Evolutionary conservation across 2,888 invertebrate species (phyloP).

Genomic region (Salpingus planirostris): DNA sequence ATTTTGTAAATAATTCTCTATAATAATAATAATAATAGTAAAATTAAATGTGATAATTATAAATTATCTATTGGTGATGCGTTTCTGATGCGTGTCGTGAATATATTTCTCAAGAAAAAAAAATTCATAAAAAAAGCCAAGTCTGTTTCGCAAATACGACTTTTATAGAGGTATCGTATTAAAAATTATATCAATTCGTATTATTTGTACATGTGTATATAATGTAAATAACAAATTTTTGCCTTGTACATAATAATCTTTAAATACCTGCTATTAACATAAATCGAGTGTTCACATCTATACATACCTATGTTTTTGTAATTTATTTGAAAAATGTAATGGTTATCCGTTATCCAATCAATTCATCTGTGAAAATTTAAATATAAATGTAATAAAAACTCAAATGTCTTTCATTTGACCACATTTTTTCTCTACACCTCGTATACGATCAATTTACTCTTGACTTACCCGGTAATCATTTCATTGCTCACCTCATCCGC

Average conservation of each 20-base stretch:
- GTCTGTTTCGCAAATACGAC: slow-evolving; percentile 12
- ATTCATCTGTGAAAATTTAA: slow-evolving; percentile 37
- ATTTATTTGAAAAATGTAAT: slow-evolving; percentile 29
- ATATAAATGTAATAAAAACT: slow-evolving; percentile 30
- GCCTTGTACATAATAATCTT: slow-evolving; percentile 29
- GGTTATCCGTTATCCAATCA: slow-evolving; percentile 34
- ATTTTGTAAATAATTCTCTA: too few species aligned
- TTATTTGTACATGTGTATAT: slow-evolving; percentile 26
- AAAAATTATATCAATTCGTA: slow-evolving; percentile 20
- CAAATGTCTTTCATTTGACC: too few species aligned
- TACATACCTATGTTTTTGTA: slow-evolving; percentile 27
- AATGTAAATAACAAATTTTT: slow-evolving; percentile 25
- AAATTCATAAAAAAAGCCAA: slow-evolving; percentile 10
- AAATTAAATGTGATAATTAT: slow-evolving; percentile 21
- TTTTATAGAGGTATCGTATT: slow-evolving; percentile 12
- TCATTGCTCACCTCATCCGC: too few species aligned
- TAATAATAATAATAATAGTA: too few species aligned
- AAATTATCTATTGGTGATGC: slow-evolving; percentile 10
- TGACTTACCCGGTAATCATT: too few species aligned
- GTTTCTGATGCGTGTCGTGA: slow-evolving; percentile 7
- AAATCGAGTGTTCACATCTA: slow-evolving; percentile 30
- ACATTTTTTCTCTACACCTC: too few species aligned
- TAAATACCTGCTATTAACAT: slow-evolving; percentile 19
- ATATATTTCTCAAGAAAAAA: neutral
- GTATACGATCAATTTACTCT: too few species aligned